A percentile compares a stretch with the other conserved stretches of the same genome.
Evolutionary conservation across 1,140 invertebrate genomes (phyloP).

Genomic region (Brachystomella parvula): DNA sequence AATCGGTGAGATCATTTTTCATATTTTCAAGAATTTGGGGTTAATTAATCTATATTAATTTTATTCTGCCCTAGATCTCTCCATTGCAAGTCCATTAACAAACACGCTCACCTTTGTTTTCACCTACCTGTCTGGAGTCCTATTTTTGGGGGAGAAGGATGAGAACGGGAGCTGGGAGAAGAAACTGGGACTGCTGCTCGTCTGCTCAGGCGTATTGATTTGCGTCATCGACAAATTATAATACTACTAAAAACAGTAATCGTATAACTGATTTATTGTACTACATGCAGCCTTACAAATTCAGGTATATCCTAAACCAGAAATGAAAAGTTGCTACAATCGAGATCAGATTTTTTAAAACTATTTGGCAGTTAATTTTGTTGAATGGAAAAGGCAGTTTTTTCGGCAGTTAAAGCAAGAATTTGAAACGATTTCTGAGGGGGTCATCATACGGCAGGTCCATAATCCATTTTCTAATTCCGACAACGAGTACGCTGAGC

Average conservation of each 20-base stretch:
- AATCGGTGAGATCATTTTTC: constrained; percentile 9
- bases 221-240: background rate
- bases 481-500: background rate
- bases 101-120: constrained; percentile 17
- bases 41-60: background rate
- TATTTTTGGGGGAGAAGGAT: constrained; percentile 10
- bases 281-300: background rate
- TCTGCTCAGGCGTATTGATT: background rate
- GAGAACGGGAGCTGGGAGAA: constrained; percentile 1
- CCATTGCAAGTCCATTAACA: constrained; percentile 17
- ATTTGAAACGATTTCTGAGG: background rate
- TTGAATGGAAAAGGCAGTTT: background rate
- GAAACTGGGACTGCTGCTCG: background rate
- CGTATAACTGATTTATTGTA: background rate
- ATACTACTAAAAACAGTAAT: too few species aligned
- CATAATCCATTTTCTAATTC: background rate
- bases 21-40: background rate
- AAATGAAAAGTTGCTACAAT: background rate
- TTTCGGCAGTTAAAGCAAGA: background rate
- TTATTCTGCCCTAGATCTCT: constrained; percentile 11
- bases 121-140: constrained; percentile 1
- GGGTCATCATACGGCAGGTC: background rate
- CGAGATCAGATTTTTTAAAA: background rate
- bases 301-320: background rate
- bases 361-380: background rate